Conservation (phyloP, 30 jellyfish, hydroid and myxozoan genomes). For the Mastigias papua region DNA sequence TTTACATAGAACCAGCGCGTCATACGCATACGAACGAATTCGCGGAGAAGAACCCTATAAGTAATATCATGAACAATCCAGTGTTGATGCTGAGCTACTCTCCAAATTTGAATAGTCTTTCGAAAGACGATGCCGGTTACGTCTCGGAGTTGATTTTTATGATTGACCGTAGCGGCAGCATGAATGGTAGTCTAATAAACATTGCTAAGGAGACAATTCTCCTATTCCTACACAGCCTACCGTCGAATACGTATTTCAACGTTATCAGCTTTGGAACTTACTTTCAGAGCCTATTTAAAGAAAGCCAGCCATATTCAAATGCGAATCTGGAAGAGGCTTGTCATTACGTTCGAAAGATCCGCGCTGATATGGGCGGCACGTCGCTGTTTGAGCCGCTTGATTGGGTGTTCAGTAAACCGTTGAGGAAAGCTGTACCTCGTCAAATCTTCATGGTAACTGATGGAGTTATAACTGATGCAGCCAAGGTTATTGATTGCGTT, state of each 20-base stretch:
- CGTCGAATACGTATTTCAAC: slow-evolving; percentile 81
- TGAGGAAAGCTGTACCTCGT: slow-evolving; percentile 76
- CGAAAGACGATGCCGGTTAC: slow-evolving; percentile 58
- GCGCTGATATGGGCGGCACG: slow-evolving; percentile 91
- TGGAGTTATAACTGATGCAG: slow-evolving; percentile 70
- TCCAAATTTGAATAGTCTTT: slow-evolving; percentile 69
- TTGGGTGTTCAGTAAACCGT: slow-evolving; percentile 78
- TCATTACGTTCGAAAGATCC: slow-evolving; percentile 67
- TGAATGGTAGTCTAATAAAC: slow-evolving; percentile 76
- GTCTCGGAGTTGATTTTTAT: slow-evolving; percentile 84
- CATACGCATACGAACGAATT: slow-evolving; percentile 66
- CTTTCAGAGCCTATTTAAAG: slow-evolving; percentile 76
- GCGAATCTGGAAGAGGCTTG: slow-evolving; percentile 80
- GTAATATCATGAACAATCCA: slow-evolving; percentile 90
- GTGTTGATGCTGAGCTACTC: slow-evolving; percentile 93
- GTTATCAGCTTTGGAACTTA: slow-evolving; percentile 76
- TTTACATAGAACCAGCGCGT: slow-evolving; percentile 91
- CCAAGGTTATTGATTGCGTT: slow-evolving; percentile 72
- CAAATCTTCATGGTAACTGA: slow-evolving; percentile 92
- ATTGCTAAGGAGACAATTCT: slow-evolving; percentile 78
- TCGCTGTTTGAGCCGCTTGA: slow-evolving; percentile 90
- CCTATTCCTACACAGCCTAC: slow-evolving; percentile 86
- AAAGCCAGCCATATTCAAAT: slow-evolving; percentile 82
- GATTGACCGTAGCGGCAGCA: slow-evolving; percentile 89
- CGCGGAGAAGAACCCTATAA: slow-evolving; percentile 88